Evolutionary conservation across 2,113 vertebrate genomes (phyloP), one percentile per base, ranked within the genome.

Genomic region (Rattus rattus): DNA sequence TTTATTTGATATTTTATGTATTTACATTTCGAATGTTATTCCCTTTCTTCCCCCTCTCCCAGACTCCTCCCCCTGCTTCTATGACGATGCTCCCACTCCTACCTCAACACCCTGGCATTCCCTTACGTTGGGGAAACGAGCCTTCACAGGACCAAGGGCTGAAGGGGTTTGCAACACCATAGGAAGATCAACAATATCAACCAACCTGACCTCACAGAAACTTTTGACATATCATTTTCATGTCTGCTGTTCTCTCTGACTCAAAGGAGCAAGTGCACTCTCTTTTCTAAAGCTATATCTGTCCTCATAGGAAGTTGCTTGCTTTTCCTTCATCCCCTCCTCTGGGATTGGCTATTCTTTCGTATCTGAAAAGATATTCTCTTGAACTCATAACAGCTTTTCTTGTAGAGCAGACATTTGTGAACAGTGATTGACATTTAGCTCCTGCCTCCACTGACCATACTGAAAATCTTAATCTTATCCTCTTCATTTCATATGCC

Each of bases 231-330:
- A 90, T 90, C 49, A 65, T 17, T 81, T 93, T 47, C 79, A 43
- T 75, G 24, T 10, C 39, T 76, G 54, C 52, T 85, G 43, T 7
- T 73, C 84, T 93, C 20, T 19, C 12, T 81, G 63, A 47, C n/a
- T 95, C 54, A 94, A 94, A 90, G 47, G 19, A 94, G 52, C 63
- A 65, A 73, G 59, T 8, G 76, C 12, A 19, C 28, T 17, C 9
- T 92, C 20, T 94, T 91, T 88, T 91, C 54, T 88, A 95, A 93
- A n/a, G 8, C 3, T 56, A 61, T 87, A 90, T 75, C 28, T 59
- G 73, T 7, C 52, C 10, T 39, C 4, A 6, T 86, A 63, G 39
- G 26, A 69, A 30, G 67, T 81, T 30, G 13, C 30, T 79, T n/a
- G 36, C 17, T 77, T 36, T 43, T 92, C 10, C 12, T 70, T 61